Evolutionary conservation across 2,888 invertebrate genomes (phyloP), one percentile per base, ranked within the genome.

Genomic region (Plemyria rubiginata): DNA sequence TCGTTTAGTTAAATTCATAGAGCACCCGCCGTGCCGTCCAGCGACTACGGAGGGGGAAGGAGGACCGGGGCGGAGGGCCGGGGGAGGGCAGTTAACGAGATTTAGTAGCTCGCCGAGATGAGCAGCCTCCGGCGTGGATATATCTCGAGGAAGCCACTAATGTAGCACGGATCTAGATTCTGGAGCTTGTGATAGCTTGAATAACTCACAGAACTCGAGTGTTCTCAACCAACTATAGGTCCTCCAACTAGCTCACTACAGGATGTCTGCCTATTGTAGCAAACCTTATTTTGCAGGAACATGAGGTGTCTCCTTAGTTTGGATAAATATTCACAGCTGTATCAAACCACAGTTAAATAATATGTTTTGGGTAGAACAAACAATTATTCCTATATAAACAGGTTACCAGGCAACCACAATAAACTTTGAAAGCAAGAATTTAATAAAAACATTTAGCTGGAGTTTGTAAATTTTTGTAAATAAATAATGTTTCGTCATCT

Each of bases 1-100:
- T 56, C 60, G 53, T 60, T 64, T 60, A 63, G 63, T 60, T 41
- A 53, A 56, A 57, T 62, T 62, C 62, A 62, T 62, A 50, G 56
- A 53, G 49, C 40, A 16, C 41, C 49, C 54, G 49, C 49, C 54
- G 49, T 54, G 46, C 46, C 7, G 59, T 57, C 57, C 59, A 12
- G 40, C 16, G 16, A 8, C n/a, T n/a, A n/a, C 29, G 45, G 32
- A 32, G 38, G 45, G 43, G 22, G n/a, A 6, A n/a, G 9, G n/a
- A 28, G 36, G 15, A 4, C n/a, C 6, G 13, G 7, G 38, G 15
- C 38, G 11, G 32, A 22, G 38, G 46, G 40, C 9, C n/a, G 5
- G 48, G 36, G 5, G 54, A 32, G 22, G 59, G 56, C 56, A 53
- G 60, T 60, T 65, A 65, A 57, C 60, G 60, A 60, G 64, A 64